These are phyloP conservation scores for Lanius collurio DNA, from an alignment of 2,113 vertebrate species.

Conservation along the genomic window DNA sequence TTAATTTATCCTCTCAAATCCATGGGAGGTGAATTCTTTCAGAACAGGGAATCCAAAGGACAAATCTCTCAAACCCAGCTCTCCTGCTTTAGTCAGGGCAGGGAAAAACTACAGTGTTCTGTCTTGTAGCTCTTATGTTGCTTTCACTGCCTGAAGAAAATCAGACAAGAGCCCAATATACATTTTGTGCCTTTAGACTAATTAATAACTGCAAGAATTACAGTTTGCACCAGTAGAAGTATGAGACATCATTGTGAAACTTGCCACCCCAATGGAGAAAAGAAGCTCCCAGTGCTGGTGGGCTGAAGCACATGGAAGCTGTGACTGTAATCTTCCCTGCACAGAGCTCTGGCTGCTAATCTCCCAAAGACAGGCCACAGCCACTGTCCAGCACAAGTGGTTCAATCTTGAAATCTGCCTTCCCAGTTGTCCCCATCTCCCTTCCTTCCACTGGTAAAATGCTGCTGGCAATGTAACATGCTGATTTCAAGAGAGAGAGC, in stretches of 20 bases:
- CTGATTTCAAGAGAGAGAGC: not conserved
- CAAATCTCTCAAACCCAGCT: not conserved
- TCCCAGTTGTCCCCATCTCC: not conserved
- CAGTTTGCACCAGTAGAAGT: not conserved
- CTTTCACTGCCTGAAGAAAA: not conserved
- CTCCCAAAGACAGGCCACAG: not conserved
- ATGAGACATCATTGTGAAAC: not conserved
- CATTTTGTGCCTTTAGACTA: not conserved
- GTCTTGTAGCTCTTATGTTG: not conserved
- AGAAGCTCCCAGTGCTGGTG: not conserved
- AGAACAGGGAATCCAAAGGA: not conserved
- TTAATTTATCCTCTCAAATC: not conserved
- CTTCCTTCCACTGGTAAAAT: not conserved
- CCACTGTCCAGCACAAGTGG: not conserved
- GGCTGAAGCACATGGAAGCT: not conserved
- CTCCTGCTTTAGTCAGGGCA: not conserved
- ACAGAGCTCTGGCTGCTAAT: not conserved
- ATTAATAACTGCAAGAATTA: not conserved
- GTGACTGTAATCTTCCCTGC: not conserved
- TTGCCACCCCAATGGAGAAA: not conserved
- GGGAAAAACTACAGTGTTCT: not conserved
- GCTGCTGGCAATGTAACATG: rapidly evolving
- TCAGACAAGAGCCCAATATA: not conserved
- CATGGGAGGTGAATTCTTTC: not conserved
- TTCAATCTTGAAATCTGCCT: not conserved